Percentiles rank a stretch among this genome's conserved stretches.
Evolutionary conservation across 2,113 vertebrate species (phyloP).

Genomic region (Carettochelys insculpta): DNA sequence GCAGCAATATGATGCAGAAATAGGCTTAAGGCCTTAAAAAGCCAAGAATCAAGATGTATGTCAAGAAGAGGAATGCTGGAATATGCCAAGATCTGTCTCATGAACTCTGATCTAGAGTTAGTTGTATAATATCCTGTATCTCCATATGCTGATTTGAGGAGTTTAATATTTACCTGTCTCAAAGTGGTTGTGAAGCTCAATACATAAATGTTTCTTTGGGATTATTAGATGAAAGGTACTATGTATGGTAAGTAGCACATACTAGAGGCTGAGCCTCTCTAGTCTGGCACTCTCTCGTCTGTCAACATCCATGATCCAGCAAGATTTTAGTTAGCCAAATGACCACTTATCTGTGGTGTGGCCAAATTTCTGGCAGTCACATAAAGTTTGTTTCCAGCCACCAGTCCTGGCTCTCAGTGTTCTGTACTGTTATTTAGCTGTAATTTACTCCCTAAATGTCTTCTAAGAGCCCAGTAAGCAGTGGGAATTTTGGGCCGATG

Average conservation of each 20-base stretch:
- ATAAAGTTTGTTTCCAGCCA: no score
- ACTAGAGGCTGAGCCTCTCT: background rate
- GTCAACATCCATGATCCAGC: no score
- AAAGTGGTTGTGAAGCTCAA: background rate
- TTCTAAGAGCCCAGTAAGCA: no score
- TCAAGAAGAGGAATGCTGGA: background rate
- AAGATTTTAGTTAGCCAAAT: no score
- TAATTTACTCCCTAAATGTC: no score
- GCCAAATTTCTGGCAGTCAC: no score
- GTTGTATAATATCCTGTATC: background rate
- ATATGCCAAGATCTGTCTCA: background rate
- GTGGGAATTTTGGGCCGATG: no score
- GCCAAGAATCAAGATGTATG: background rate
- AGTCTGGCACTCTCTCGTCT: no score
- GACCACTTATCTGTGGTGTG: no score
- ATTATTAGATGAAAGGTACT: background rate
- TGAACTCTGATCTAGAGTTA: slow-evolving; percentile 13
- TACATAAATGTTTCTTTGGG: background rate
- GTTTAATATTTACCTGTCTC: background rate
- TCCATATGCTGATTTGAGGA: slow-evolving; percentile 3
- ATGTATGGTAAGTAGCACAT: background rate
- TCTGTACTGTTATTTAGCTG: no score
- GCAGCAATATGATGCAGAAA: background rate
- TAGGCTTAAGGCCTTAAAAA: background rate
- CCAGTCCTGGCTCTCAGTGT: no score